Base-by-base conservation (phyloP, 1,140 invertebrate species). In the Habropoda laboriosa region DNA sequence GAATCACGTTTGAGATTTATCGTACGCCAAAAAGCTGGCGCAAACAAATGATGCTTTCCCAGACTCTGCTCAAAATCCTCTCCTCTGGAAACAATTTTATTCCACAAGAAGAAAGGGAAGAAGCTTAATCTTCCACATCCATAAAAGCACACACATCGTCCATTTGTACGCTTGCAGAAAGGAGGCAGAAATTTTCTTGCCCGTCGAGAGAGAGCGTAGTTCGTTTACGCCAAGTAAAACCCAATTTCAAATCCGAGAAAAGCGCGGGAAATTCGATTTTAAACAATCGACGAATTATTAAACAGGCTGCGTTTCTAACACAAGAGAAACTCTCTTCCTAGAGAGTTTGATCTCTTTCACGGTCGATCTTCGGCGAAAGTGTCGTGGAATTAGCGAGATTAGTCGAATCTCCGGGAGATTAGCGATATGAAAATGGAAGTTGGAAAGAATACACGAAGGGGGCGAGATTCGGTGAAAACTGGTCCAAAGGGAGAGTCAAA, bases 311-410 rank as follows among this genome's bases (percentile, higher is more conserved):
- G n/a, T n/a, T n/a, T n/a, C n/a, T n/a, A n/a, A n/a, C n/a, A n/a
- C n/a, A n/a, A n/a, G n/a, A n/a, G n/a, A n/a, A n/a, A n/a, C n/a
- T n/a, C n/a, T n/a, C n/a, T n/a, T n/a, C n/a, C n/a, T n/a, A n/a
- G n/a, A n/a, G n/a, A n/a, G n/a, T n/a, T n/a, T n/a, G n/a, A n/a
- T n/a, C n/a, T n/a, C n/a, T n/a, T n/a, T n/a, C n/a, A n/a, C n/a
- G 38, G 64, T 2, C 3, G 32, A 57, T 10, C 6, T 61, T 3
- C 24, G 13, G 21, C 18, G 18, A 38, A 30, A 27, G 8, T 16
- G 16, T 21, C 10, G 16, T 27, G 18, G 71, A 32, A 63, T 74
- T 53, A 63, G 57, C n/a, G 24, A 51, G 74, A 58, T 68, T 76
- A 68, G 51, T 8, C 8, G 49, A 13, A 57, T 47, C n/a, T n/a